phyloP scores from a whole-genome alignment of 2,113 vertebrate species.

The Centropus unirufus region DNA sequence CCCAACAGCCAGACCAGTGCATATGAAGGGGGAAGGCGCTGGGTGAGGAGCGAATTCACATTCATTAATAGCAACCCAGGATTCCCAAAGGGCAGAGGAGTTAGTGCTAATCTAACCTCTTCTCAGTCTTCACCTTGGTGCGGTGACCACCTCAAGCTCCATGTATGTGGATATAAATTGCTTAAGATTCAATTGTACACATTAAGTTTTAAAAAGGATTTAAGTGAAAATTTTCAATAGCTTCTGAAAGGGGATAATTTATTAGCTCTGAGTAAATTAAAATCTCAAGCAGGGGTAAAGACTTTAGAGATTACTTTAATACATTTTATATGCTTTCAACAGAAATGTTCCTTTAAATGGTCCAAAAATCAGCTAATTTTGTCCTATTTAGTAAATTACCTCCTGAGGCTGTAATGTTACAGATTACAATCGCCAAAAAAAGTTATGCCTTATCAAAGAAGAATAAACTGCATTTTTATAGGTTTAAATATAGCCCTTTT shows the following conservation, averaged over 20 bases:
- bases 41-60: conserved; percentile 76
- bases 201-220: conserved; percentile 81
- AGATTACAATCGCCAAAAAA: conserved; percentile 73
- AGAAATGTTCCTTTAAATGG: conserved; percentile 79
- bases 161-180: conserved; percentile 72
- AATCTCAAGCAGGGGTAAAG: conserved; percentile 83
- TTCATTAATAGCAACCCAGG: conserved; percentile 87
- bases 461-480: conserved; percentile 62
- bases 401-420: conserved; percentile 80
- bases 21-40: conserved; percentile 71
- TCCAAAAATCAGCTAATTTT: conserved; percentile 81
- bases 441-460: conserved; percentile 62
- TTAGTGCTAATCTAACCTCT: conserved; percentile 85
- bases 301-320: conserved; percentile 81
- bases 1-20: conserved; percentile 79
- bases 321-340: conserved; percentile 79
- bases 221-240: conserved; percentile 79
- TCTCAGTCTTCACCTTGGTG: conserved; percentile 83
- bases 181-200: conserved; percentile 76
- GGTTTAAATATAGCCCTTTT: conserved; percentile 51
- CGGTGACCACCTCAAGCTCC: conserved; percentile 79
- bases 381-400: conserved; percentile 81
- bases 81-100: conserved; percentile 78
- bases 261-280: conserved; percentile 84
- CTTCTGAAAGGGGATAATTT: conserved; percentile 81